phyloP scores from a whole-genome alignment of 2,888 invertebrate genomes.

The Lepas anatifera region DNA sequence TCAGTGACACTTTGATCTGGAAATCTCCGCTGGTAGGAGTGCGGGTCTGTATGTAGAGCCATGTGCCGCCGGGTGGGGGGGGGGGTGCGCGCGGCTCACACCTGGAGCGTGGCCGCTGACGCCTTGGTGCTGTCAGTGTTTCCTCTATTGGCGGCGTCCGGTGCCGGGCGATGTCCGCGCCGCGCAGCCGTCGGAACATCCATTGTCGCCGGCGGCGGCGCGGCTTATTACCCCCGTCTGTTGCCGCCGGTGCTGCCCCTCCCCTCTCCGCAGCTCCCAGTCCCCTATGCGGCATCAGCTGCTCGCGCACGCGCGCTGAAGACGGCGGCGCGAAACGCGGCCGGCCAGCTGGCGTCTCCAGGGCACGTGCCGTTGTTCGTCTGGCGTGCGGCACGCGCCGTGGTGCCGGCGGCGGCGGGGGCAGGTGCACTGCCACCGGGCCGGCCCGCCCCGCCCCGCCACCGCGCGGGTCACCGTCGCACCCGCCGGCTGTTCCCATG shows the following conservation, averaged over 20 bases:
- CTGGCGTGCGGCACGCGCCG: slow-evolving; percentile 8
- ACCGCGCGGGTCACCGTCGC: not conserved
- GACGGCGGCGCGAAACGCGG: not conserved
- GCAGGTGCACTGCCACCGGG: not conserved
- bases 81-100: too few species aligned
- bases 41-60: too few species aligned
- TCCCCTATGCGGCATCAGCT: not conserved
- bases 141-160: too few species aligned
- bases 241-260: not conserved
- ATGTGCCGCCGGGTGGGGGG: too few species aligned
- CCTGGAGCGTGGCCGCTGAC: too few species aligned
- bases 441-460: not conserved
- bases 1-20: too few species aligned
- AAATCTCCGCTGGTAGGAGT: too few species aligned
- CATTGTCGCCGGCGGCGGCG: not conserved
- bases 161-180: too few species aligned
- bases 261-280: not conserved
- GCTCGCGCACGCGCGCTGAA: not conserved
- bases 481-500: slow-evolving; percentile 5
- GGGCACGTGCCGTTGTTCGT: slow-evolving; percentile 11
- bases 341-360: not conserved
- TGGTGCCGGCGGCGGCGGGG: not conserved
- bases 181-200: not conserved
- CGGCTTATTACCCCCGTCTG: not conserved
- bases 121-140: too few species aligned